A percentile compares a stretch with the other conserved stretches of the same genome.
These are phyloP conservation scores for Galago senegalensis DNA, from an alignment of 2,797 vertebrate species.

Conservation along the genomic window DNA sequence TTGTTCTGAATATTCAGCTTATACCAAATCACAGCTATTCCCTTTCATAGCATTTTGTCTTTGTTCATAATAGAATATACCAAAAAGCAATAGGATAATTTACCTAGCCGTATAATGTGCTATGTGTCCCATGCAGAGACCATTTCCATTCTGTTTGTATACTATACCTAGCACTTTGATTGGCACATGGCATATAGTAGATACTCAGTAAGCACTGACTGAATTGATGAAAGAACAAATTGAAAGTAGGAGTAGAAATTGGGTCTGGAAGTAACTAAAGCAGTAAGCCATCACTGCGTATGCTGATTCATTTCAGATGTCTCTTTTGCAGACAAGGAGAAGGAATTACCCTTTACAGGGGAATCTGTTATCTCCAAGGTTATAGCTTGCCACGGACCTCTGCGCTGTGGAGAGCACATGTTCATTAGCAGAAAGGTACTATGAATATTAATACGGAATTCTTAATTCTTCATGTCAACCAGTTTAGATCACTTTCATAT, in stretches of 20 bases:
- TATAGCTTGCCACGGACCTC: background rate
- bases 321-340: background rate
- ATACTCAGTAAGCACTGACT: background rate
- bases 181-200: background rate
- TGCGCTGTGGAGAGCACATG: background rate
- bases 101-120: background rate
- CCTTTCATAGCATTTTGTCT: background rate
- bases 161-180: background rate
- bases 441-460: background rate
- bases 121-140: background rate
- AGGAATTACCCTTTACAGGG: background rate
- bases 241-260: background rate
- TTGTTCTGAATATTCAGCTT: background rate
- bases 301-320: background rate
- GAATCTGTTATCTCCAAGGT: background rate
- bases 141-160: background rate
- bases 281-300: background rate
- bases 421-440: background rate
- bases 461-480: background rate
- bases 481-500: background rate
- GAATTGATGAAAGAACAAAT: background rate
- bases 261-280: background rate
- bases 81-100: background rate
- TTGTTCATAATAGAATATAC: background rate
- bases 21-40: background rate